Conservation (phyloP, 1,140 invertebrate genomes). For the Charaxes varanes region DNA sequence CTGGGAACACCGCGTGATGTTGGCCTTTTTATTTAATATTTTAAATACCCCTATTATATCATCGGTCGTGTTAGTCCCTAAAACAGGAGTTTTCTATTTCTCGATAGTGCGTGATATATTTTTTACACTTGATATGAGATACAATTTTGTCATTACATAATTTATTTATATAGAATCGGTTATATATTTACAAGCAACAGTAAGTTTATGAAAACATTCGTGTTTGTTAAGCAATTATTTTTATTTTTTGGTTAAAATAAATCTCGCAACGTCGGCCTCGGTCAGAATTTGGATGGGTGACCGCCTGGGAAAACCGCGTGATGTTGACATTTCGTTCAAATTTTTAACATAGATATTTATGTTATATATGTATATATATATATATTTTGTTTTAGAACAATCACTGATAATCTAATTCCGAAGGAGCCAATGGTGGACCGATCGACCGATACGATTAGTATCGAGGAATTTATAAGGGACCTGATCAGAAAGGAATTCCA, state of each 20-base stretch:
- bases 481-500: constrained; percentile 59
- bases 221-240: no score
- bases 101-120: no score
- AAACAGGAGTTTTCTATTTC: no score
- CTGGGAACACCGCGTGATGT: constrained; percentile 27
- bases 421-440: constrained; percentile 39
- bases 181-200: no score
- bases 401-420: constrained; percentile 22
- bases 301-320: constrained; percentile 24
- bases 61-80: no score
- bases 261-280: constrained; percentile 29
- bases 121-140: no score
- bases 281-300: constrained; percentile 30
- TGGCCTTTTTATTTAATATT: constrained; percentile 18
- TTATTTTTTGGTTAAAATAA: no score
- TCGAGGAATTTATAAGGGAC: constrained; percentile 55
- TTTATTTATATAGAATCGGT: no score
- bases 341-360: constrained; percentile 9
- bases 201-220: no score
- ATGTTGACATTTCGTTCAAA: constrained; percentile 14
- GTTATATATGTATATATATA: background rate
- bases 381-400: constrained; percentile 19
- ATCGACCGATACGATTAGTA: constrained; percentile 52
- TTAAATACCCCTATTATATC: no score
- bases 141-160: no score